phyloP scores from a whole-genome alignment of 1,140 invertebrate genomes.

The Magallana ariakensis region DNA sequence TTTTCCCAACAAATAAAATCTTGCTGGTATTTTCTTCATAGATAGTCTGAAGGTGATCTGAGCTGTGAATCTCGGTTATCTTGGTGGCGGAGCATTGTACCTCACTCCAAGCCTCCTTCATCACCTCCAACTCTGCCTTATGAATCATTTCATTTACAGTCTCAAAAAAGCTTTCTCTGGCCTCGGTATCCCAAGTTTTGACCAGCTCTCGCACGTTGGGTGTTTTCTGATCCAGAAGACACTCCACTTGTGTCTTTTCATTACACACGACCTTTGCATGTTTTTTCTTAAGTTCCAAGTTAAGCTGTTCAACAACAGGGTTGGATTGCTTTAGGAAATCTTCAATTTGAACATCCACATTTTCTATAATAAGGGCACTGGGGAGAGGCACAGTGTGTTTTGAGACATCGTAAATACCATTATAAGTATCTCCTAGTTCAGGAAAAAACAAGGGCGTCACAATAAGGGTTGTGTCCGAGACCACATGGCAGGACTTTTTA shows the following conservation, averaged over 20 bases:
- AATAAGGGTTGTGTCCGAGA: background rate
- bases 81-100: slow-evolving; percentile 14
- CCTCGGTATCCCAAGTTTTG: slow-evolving; percentile 45
- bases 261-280: slow-evolving; percentile 38
- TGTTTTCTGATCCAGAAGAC: slow-evolving; percentile 46
- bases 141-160: slow-evolving; percentile 37
- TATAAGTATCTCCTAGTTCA: slow-evolving; percentile 15
- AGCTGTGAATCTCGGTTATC: background rate
- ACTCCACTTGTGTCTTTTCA: slow-evolving; percentile 47
- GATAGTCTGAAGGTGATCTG: slow-evolving; percentile 10
- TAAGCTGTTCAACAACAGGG: background rate
- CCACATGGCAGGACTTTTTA: slow-evolving; percentile 21
- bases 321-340: slow-evolving; percentile 9
- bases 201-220: slow-evolving; percentile 36
- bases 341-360: slow-evolving; percentile 10
- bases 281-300: slow-evolving; percentile 42
- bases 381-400: slow-evolving; percentile 38
- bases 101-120: slow-evolving; percentile 33
- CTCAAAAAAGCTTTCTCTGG: slow-evolving; percentile 40
- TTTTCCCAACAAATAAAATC: slow-evolving; percentile 46
- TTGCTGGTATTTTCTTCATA: background rate
- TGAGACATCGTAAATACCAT: slow-evolving; percentile 21
- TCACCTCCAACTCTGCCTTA: slow-evolving; percentile 39
- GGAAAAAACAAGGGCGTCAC: slow-evolving; percentile 34
- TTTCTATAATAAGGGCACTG: background rate